Conservation (phyloP, 2,888 invertebrate species). For the Rhagium mordax region DNA sequence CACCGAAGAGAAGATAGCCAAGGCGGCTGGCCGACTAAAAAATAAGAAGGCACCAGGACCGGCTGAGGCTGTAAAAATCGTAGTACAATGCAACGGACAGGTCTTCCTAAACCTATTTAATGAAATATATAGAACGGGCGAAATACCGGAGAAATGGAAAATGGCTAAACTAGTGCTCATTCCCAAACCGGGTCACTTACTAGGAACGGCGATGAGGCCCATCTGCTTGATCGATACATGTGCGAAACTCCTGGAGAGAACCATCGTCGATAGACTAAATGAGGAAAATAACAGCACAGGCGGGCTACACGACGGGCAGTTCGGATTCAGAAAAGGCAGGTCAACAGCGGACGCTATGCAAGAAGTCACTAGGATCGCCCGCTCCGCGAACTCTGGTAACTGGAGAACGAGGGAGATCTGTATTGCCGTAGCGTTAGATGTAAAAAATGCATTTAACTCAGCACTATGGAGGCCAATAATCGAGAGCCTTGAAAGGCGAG, state of each 20-base stretch:
- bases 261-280: neutral
- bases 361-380: neutral
- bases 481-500: neutral
- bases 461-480: neutral
- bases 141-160: neutral
- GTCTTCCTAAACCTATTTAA: neutral
- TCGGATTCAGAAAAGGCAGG: neutral
- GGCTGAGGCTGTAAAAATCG: neutral
- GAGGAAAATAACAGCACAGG: neutral
- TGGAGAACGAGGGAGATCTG: neutral
- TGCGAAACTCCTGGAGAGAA: neutral
- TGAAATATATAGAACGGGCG: neutral
- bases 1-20: neutral
- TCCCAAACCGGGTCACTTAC: neutral
- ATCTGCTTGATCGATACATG: neutral
- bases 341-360: neutral
- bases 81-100: neutral
- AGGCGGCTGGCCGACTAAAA: too few relatives aligned
- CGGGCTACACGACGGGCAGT: neutral
- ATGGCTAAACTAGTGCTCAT: neutral
- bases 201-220: neutral
- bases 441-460: neutral
- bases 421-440: neutral
- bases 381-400: neutral
- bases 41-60: neutral